These are phyloP conservation scores for Hololepta plana DNA, from an alignment of 2,888 invertebrate genomes.

Conservation along the genomic window DNA sequence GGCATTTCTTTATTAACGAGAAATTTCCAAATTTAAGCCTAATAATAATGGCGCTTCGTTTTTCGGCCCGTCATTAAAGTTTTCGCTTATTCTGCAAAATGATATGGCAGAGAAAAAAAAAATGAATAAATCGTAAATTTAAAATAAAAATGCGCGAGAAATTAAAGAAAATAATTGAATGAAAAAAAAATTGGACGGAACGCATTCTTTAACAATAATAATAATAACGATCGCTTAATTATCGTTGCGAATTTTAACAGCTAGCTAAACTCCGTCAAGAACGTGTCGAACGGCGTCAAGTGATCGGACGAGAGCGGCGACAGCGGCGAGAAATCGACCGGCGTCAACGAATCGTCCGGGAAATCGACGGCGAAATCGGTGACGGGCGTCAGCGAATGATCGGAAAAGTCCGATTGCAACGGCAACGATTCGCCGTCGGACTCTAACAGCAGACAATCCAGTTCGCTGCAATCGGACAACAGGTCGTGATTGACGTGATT, in stretches of 20 bases:
- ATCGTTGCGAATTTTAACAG: too few species aligned
- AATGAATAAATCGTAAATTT: too few species aligned
- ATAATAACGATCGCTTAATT: too few species aligned
- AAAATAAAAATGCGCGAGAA: too few species aligned
- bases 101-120: too few species aligned
- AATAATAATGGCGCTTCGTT: too few species aligned
- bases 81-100: too few species aligned
- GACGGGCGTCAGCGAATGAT: conserved; percentile 24
- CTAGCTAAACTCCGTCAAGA: conserved; percentile 20
- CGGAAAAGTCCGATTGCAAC: conserved; percentile 21
- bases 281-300: conserved; percentile 21
- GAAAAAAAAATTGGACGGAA: conserved; percentile 1
- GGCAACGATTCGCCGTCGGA: conserved; percentile 23
- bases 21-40: too few species aligned
- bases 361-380: conserved; percentile 24
- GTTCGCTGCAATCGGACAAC: conserved; percentile 21
- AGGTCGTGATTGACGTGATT: conserved; percentile 12
- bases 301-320: conserved; percentile 23
- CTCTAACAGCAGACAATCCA: conserved; percentile 17
- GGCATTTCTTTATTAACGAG: too few species aligned
- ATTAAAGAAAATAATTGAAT: conserved; percentile 1
- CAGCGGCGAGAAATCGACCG: conserved; percentile 21
- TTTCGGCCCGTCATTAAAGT: too few species aligned
- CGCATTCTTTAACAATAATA: conserved; percentile 1
- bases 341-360: conserved; percentile 22